Conservation (phyloP, 2,888 invertebrate species). For the Orthosia gothica region DNA sequence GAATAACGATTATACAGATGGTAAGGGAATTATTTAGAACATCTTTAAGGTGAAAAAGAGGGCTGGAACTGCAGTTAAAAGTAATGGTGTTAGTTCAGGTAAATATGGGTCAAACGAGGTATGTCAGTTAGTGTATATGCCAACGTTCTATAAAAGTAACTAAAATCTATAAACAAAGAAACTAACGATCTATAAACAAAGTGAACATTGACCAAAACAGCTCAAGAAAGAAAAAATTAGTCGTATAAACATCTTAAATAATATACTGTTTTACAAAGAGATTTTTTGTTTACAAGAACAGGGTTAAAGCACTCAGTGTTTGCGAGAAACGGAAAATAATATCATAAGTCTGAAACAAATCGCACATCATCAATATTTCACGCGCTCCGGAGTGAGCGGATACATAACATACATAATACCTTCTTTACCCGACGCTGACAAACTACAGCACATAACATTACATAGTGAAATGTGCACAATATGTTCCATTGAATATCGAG, state of each 20-base stretch:
- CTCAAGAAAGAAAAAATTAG: not conserved
- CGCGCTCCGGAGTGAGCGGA: slow-evolving; percentile 47
- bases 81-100: slow-evolving; percentile 8
- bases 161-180: not conserved
- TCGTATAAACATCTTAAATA: slow-evolving; percentile 14
- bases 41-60: not conserved
- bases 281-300: slow-evolving; percentile 24
- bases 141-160: not conserved
- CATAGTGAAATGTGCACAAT: slow-evolving; percentile 43
- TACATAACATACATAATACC: slow-evolving; percentile 44
- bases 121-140: not conserved
- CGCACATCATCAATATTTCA: slow-evolving; percentile 51
- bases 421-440: slow-evolving; percentile 39
- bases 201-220: not conserved
- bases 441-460: slow-evolving; percentile 35
- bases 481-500: slow-evolving; percentile 50
- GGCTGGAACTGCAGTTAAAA: not conserved
- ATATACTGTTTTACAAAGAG: slow-evolving; percentile 37
- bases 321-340: slow-evolving; percentile 36
- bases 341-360: slow-evolving; percentile 53
- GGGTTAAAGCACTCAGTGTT: slow-evolving; percentile 35
- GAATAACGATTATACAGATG: slow-evolving; percentile 13
- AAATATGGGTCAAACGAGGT: not conserved
- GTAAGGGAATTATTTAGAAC: slow-evolving; percentile 7
- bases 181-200: not conserved